Conservation (phyloP, 2,113 vertebrate species). For the Clarias macrocephalus region DNA sequence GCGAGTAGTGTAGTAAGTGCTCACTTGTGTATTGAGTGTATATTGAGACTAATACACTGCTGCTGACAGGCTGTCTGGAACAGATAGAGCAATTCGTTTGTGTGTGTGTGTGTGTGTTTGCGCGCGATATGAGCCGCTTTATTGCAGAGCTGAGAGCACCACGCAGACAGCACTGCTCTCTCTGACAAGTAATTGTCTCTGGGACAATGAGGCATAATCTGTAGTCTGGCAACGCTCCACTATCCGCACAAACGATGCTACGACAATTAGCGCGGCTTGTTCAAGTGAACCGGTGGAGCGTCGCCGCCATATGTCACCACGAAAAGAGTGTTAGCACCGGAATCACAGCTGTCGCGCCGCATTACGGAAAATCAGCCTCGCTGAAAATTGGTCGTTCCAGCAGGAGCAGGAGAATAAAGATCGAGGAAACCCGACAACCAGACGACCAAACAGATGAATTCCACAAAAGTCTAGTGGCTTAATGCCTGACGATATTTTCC, state of each 20-base stretch:
- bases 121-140: slow-evolving; percentile 23
- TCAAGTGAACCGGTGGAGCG: slow-evolving; percentile 47
- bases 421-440: not conserved
- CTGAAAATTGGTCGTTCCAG: slow-evolving; percentile 28
- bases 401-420: slow-evolving; percentile 29
- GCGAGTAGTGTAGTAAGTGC: not conserved
- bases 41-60: slow-evolving; percentile 4
- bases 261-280: slow-evolving; percentile 51
- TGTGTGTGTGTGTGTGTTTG: slow-evolving; percentile 20
- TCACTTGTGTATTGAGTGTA: not conserved
- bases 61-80: not conserved
- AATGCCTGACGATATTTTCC: not conserved
- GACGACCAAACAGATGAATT: not conserved
- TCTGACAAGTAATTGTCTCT: slow-evolving; percentile 53
- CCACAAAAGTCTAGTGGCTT: not conserved
- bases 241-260: slow-evolving; percentile 40
- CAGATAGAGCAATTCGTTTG: not conserved
- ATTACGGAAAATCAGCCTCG: slow-evolving; percentile 13
- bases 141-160: not conserved
- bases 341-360: slow-evolving; percentile 34
- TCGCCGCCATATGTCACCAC: slow-evolving; percentile 45
- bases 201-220: slow-evolving; percentile 47
- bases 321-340: slow-evolving; percentile 32
- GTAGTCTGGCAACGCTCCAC: slow-evolving; percentile 38
- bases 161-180: slow-evolving; percentile 8